A percentile compares a stretch with the other conserved stretches of the same genome.
Conservation (phyloP, 2,797 vertebrate genomes). For the Danio albolineatus region DNA sequence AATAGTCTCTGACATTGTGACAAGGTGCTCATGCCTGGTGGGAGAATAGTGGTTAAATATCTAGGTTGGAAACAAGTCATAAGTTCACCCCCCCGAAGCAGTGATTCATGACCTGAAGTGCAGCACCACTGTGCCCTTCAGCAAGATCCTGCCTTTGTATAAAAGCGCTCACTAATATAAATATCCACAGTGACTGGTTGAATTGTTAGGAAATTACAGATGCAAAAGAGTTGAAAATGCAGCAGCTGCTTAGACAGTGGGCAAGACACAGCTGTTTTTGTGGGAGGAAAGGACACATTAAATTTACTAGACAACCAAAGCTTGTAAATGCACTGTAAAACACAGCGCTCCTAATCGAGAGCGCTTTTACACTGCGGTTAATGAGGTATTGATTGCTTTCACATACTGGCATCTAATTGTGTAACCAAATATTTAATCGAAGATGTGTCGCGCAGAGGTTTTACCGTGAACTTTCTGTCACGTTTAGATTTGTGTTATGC, state of each 20-base stretch:
- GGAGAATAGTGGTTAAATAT: slow-evolving; percentile 16
- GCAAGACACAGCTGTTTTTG: slow-evolving; percentile 40
- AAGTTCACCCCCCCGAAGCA: slow-evolving; percentile 19
- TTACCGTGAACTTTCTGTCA: background rate
- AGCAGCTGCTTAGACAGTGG: slow-evolving; percentile 35
- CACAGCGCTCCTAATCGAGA: slow-evolving; percentile 17
- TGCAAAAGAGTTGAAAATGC: background rate
- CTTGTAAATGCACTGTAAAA: slow-evolving; percentile 46
- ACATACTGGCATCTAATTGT: slow-evolving; percentile 32
- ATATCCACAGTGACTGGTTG: background rate
- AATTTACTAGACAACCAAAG: slow-evolving; percentile 55
- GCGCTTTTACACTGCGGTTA: slow-evolving; percentile 35
- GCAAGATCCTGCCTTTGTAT: background rate
- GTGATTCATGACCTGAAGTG: background rate
- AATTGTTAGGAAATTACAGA: background rate
- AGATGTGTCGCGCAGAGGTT: background rate
- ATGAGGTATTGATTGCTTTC: slow-evolving; percentile 45
- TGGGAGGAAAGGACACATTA: slow-evolving; percentile 32
- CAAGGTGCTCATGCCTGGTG: slow-evolving; percentile 26
- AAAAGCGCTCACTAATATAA: background rate
- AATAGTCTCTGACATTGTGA: slow-evolving; percentile 35
- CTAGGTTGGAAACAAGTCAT: slow-evolving; percentile 18
- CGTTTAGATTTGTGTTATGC: background rate
- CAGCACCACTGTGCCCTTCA: slow-evolving; percentile 13
- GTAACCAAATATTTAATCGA: slow-evolving; percentile 33